Evolutionary conservation across 2,888 invertebrate genomes (phyloP), one percentile per base, ranked within the genome.

Genomic region (Hermaeophaga mercurialis): DNA sequence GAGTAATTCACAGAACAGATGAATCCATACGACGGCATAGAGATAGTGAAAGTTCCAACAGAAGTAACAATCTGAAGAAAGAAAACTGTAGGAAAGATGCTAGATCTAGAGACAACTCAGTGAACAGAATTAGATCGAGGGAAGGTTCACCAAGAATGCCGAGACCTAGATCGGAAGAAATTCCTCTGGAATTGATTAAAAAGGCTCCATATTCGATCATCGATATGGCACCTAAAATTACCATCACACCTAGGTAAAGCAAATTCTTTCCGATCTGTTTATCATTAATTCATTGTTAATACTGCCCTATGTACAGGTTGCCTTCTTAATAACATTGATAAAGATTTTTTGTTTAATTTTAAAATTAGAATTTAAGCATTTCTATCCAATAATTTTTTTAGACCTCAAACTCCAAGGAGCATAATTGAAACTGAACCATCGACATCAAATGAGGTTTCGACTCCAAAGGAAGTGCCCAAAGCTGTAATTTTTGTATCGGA

Each of bases 161-260:
- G 0, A 80, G 91, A 31, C 86, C 90, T 0, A 81, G 89, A 55
- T 89, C 87, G 17, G 88, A 91, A 70, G 91, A 91, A 67, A 92
- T 92, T 39, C 91, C 91, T 0, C 75, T 92, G 34, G 91, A 91
- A 70, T 86, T 91, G 61, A 90, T 92, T 69, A 85, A 85, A 61
- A 82, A 83, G 58, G 81, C 82, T 2, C 78, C 83, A 0, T 80
- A 79, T 41, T 78, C 80, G 17, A 76, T 80, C 59, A 79, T 80
- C 5, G 80, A 77, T 59, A 71, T 75, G 68, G 71, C 73, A 18
- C 74, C 77, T 7, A 77, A 77, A 65, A 75, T 78, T 17, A 65
- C 71, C 5, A 75, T 77, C 50, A 58, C 79, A 38, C 80, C 81
- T n/a, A 73, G 81, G 63, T 63, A 45, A 54, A 11, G 18, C 3